Base-by-base conservation (phyloP, 53 echinoderm and acorn worm genomes). In the Temnopleurus reevesii region DNA sequence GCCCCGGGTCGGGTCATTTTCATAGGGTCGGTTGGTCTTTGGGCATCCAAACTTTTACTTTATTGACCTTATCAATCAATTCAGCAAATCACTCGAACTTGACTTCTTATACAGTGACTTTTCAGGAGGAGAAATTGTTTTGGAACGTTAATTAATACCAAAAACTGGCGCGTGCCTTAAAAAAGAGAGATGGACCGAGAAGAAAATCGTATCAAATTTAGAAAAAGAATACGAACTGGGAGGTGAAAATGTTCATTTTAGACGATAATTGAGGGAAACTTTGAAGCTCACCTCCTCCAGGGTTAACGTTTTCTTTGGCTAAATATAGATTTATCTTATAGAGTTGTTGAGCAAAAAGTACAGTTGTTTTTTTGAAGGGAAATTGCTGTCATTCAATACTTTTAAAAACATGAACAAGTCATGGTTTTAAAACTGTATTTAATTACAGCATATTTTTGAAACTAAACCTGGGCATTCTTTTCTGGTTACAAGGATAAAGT, bases 201-300 rank as follows among this genome's bases (percentile, higher is more conserved):
- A 41, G 85, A 41, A 36, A 45, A 8, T 60, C 44, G 85, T 43
- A 85, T 85, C 85, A 25, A 61, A 60, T 85, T 85, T 36, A 58
- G 85, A 85, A 85, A 85, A 85, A 2, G 85, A 13, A 85, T 43
- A 28, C 85, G 38, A 85, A 59, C 38, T 19, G 38, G 85, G 85
- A 85, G 85, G 85, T 85, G 85, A 85, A 85, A 60, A 44, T 85
- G 35, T 60, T 59, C 44, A 85, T 59, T 85, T 85, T 85, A 85
- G 85, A 85, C 85, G 85, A 60, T 85, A 85, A 85, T 85, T 85
- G 85, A 85, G 44, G 60, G 58, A 85, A 85, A 85, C 59, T 85
- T 59, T 45, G 25, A 2, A 46, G 59, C 36, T 85, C 33, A 17
- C 45, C 45, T 53, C 55, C 55, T 2, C 21, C 30, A 55, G 36